Base-by-base conservation (phyloP, 1,140 invertebrate species). In the Hesperophylax magnus region DNA sequence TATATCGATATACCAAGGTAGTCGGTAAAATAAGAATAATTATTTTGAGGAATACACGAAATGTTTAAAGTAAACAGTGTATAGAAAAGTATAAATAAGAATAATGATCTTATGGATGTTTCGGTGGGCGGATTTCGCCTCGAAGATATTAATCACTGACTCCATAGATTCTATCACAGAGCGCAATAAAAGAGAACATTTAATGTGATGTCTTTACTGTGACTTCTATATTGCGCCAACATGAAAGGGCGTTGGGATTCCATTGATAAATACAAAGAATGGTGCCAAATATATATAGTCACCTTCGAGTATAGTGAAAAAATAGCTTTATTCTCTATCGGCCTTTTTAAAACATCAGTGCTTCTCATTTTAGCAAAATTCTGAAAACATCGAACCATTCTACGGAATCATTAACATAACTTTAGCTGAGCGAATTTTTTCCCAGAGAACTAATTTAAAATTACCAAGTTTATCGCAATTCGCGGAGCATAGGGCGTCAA, bases 151-250 rank as follows among this genome's bases (percentile, higher is more conserved):
- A 72, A 79, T 79, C 54, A 34, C 39, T 18, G 63, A 34, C 9
- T 31, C 31, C 39, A 79, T 79, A 54, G 56, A 79, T 27, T 27
- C 27, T 27, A 27, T 27, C 5, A 27, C 5, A 27, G 11, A 47
- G 67, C 11, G 52, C 15, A 52, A 75, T 67, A 77, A 76, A 67
- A 71, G 24, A 24, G 27, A 72, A 83, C 78, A 78, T 78, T 83
- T 82, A 82, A 82, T 80, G 81, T 60, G 67, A 82, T 82, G 81
- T 82, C 78, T 67, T 53, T 18, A 76, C 67, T 67, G 74, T 80
- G 77, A 80, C 78, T 71, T 80, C 78, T 74, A 72, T 83, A 80
- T 83, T 80, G 80, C 78, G 81, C 78, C 78, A 83, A 80, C 81
- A 78, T 80, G 75, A 80, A 83, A 80, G 58, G 79, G 81, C 81